These are phyloP conservation scores for Globodera ellingtonae DNA, from an alignment of 1,140 invertebrate genomes.

Conservation along the genomic window DNA sequence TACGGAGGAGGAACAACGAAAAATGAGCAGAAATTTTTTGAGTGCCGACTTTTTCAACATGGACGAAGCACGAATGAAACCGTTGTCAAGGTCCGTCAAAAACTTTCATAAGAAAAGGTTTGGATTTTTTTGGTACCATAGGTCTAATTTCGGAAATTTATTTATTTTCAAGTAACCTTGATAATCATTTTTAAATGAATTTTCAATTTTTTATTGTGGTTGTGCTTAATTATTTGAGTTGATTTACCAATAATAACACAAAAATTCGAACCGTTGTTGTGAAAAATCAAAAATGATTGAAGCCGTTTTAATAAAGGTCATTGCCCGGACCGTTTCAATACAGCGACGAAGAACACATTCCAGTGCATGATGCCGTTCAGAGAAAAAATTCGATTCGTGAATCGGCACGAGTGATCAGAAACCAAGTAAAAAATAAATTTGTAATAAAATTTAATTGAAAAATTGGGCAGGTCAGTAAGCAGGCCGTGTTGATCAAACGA, in stretches of 20 bases:
- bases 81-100: conserved; percentile 9
- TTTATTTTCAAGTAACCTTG: no score
- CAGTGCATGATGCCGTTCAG: neutral
- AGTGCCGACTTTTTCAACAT: conserved; percentile 6
- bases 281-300: no score
- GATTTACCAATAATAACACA: no score
- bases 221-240: no score
- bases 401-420: conserved; percentile 27
- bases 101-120: no score
- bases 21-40: conserved; percentile 3
- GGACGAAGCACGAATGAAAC: conserved; percentile 3
- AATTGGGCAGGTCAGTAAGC: conserved; percentile 11
- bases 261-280: no score
- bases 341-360: conserved; percentile 13
- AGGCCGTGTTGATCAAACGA: conserved; percentile 21
- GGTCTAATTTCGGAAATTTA: no score
- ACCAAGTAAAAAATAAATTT: conserved; percentile 12
- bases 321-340: conserved; percentile 2
- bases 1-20: neutral
- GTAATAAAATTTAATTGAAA: neutral
- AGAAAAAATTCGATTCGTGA: conserved; percentile 30
- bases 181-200: no score
- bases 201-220: no score
- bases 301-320: neutral
- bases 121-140: no score